Conservation (phyloP, 1,140 invertebrate species). For the Hirudo medicinalis region DNA sequence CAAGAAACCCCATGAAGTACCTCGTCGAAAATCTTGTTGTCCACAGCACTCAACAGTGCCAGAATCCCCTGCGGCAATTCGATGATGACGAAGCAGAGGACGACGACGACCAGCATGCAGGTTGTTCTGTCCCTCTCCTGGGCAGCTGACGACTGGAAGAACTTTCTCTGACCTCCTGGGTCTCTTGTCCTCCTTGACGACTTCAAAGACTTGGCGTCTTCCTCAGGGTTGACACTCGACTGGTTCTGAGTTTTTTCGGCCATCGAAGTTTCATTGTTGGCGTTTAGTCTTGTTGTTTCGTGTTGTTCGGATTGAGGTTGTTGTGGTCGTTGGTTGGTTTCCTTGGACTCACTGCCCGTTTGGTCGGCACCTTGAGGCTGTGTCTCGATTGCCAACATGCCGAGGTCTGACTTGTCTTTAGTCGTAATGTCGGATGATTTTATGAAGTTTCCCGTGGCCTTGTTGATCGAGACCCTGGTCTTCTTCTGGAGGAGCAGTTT, state of each 20-base stretch:
- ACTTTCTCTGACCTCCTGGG: too few relatives aligned
- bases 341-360: too few relatives aligned
- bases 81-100: slow-evolving; percentile 70
- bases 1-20: slow-evolving; percentile 25
- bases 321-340: too few relatives aligned
- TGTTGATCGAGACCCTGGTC: background rate
- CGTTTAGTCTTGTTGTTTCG: background rate
- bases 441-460: slow-evolving; percentile 30
- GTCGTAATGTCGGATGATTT: slow-evolving; percentile 7
- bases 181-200: background rate
- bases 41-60: slow-evolving; percentile 33
- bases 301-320: too few relatives aligned
- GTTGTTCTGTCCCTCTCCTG: slow-evolving; percentile 66
- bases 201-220: slow-evolving; percentile 2
- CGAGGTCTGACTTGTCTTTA: too few relatives aligned
- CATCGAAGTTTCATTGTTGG: background rate
- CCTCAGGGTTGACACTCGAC: background rate
- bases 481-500: slow-evolving; percentile 12
- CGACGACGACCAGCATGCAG: slow-evolving; percentile 71
- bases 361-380: too few relatives aligned
- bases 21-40: slow-evolving; percentile 31
- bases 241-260: slow-evolving; percentile 2
- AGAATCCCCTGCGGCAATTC: slow-evolving; percentile 58
- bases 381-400: too few relatives aligned
- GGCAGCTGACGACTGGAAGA: slow-evolving; percentile 24